phyloP scores from a whole-genome alignment of 2,113 vertebrate genomes.

The Alectura lathami region DNA sequence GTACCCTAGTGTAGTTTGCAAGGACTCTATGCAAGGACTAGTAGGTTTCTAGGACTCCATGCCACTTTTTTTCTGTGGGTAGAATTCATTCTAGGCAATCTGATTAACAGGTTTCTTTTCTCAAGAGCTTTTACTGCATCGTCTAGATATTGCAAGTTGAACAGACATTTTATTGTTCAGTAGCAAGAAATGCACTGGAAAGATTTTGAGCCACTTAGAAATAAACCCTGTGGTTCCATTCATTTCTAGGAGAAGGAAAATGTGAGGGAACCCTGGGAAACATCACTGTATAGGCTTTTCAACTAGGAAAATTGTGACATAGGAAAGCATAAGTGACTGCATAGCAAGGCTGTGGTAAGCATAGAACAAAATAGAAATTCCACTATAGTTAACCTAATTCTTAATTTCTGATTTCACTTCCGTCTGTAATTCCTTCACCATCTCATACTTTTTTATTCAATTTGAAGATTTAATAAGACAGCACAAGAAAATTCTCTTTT shows the following conservation, averaged over 20 bases:
- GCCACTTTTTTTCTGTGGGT: not conserved
- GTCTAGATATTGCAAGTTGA: not conserved
- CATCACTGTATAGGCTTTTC: not conserved
- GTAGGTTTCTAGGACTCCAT: not conserved
- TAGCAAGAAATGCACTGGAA: not conserved
- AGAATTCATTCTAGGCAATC: not conserved
- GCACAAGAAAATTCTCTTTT: not conserved
- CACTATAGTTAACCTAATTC: not conserved
- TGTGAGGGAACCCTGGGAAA: not conserved
- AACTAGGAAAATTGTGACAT: not conserved
- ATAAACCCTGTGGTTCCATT: not conserved
- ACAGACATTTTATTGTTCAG: not conserved
- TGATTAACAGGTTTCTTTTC: not conserved
- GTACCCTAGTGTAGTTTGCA: too few species aligned
- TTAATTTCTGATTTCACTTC: not conserved
- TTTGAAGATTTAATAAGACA: not conserved
- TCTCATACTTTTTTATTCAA: not conserved
- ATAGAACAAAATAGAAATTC: not conserved
- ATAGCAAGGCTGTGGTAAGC: not conserved
- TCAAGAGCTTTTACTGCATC: not conserved
- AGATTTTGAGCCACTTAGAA: not conserved
- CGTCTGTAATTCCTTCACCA: not conserved
- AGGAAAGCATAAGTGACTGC: not conserved
- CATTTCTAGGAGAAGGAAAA: not conserved
- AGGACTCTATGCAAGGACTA: too few species aligned